Conservation (phyloP, 2,113 vertebrate genomes). For the Rhinoderma darwinii region DNA sequence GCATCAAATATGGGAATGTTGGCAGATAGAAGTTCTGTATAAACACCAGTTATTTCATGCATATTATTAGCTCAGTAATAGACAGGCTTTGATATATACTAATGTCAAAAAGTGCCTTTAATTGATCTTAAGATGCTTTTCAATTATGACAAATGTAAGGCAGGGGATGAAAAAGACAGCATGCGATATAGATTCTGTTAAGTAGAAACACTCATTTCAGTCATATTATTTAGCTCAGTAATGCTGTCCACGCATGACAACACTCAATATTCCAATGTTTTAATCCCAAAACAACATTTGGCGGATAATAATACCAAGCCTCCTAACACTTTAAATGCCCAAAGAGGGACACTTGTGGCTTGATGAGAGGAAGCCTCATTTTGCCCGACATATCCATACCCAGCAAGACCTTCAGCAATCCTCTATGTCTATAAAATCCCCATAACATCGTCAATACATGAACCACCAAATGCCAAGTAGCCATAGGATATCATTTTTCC, state of each 20-base stretch:
- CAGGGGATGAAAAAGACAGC: constrained; percentile 4
- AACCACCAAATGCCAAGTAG: neutral
- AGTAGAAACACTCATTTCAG: neutral
- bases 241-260: neutral
- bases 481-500: neutral
- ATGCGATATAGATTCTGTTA: neutral
- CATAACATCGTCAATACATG: neutral
- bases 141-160: constrained; percentile 22
- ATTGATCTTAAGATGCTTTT: constrained; percentile 16
- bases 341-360: neutral
- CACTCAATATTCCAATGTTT: neutral
- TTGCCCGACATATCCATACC: too few relatives aligned
- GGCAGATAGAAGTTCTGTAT: neutral
- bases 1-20: neutral
- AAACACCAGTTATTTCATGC: constrained; percentile 21
- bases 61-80: neutral
- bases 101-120: constrained; percentile 23
- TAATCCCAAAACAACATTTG: neutral
- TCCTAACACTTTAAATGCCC: neutral
- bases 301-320: neutral
- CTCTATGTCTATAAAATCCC: neutral
- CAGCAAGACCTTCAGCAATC: neutral
- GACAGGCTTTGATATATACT: neutral
- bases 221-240: neutral
- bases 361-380: neutral